Conservation (phyloP, 2,113 vertebrate genomes). For the Electrona antarctica region DNA sequence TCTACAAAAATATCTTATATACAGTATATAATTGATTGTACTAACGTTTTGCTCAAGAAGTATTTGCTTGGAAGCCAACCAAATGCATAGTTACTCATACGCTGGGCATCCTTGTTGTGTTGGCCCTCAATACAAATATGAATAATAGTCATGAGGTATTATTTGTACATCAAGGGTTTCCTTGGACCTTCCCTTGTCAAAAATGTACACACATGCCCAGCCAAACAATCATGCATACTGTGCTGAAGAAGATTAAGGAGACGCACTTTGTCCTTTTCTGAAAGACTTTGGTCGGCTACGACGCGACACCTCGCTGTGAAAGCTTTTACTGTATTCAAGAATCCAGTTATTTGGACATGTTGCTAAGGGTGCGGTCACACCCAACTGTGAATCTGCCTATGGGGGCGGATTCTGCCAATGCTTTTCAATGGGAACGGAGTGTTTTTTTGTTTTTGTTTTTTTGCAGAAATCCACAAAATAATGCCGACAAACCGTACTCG, state of each 20-base stretch:
- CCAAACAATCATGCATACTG: conserved; percentile 67
- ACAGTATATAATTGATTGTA: conserved; percentile 87
- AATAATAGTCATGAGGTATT: conserved; percentile 96
- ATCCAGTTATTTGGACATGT: conserved; percentile 41
- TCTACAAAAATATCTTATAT: conserved; percentile 91
- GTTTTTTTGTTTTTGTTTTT: no score
- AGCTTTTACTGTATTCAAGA: conserved; percentile 33
- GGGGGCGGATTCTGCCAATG: no score
- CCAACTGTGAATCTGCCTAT: no score
- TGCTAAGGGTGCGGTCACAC: conserved; percentile 3
- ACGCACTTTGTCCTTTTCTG: conserved; percentile 21
- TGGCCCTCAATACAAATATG: conserved; percentile 87
- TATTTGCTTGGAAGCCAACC: conserved; percentile 83
- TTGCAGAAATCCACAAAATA: no score
- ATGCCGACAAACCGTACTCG: no score
- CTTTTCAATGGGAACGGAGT: no score
- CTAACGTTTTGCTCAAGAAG: conserved; percentile 84
- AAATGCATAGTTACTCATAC: conserved; percentile 62
- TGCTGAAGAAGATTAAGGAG: conserved; percentile 58
- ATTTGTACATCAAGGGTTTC: conserved; percentile 93
- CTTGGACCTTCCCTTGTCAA: conserved; percentile 76
- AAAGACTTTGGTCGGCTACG: conserved; percentile 17
- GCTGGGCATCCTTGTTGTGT: conserved; percentile 77
- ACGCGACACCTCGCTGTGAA: conserved; percentile 33
- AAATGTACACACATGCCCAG: conserved; percentile 77